Evolutionary conservation across 2,113 vertebrate species (phyloP).

Genomic region (Chroicocephalus ridibundus): DNA sequence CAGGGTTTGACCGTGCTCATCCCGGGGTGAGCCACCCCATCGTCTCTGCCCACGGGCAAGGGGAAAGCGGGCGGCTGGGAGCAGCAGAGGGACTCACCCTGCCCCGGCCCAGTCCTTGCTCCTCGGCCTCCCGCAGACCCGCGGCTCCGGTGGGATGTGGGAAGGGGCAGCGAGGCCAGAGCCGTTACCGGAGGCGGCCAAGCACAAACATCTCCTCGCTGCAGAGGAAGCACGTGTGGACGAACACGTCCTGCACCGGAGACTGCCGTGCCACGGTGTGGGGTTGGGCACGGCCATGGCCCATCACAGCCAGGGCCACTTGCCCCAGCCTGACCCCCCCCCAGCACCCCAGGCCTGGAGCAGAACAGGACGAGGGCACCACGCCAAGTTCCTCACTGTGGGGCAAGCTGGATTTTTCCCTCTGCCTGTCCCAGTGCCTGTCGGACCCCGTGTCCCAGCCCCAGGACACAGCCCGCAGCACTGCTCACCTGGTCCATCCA

Average conservation of each 20-base stretch:
- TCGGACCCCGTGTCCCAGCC: accelerated
- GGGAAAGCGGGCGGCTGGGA: not conserved
- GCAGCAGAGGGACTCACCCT: not conserved
- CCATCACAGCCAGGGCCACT: not conserved
- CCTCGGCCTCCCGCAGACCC: not conserved
- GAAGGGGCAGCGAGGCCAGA: not conserved
- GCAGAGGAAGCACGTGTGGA: not conserved
- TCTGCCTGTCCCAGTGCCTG: accelerated
- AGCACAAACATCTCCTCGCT: accelerated
- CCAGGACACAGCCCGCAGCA: not conserved
- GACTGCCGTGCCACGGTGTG: accelerated
- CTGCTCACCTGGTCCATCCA: not conserved
- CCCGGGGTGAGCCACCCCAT: not conserved
- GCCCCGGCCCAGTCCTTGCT: not conserved
- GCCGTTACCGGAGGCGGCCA: accelerated
- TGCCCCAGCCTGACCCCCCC: accelerated
- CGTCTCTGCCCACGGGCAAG: accelerated
- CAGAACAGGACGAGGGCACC: accelerated
- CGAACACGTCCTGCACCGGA: accelerated
- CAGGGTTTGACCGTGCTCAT: accelerated
- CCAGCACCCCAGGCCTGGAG: not conserved
- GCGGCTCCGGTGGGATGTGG: accelerated
- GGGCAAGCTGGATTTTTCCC: accelerated
- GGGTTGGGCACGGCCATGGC: not conserved
- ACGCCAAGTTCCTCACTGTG: accelerated